Evolutionary conservation across 2,797 vertebrate genomes (phyloP), one percentile per base, ranked within the genome.

Genomic region (Pseudotriccus pelzelni): DNA sequence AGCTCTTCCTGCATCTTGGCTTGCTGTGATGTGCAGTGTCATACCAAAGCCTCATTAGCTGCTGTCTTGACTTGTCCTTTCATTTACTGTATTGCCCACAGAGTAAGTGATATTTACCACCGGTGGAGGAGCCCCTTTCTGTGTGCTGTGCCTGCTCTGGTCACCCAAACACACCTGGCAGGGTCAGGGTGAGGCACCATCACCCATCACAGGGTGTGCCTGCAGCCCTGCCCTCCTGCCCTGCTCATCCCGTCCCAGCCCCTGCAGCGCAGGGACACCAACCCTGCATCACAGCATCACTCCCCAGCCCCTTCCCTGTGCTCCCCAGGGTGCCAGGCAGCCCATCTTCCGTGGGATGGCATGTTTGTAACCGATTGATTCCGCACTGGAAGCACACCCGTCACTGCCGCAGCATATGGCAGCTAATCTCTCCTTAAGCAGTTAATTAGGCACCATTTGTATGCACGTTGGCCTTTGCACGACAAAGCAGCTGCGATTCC

Each of bases 371-470:
- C 85, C 37, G 15, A 94, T 94, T 76, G 22, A 89, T 95, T 92
- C 56, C 16, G 6, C 32, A 4, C 58, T 87, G 87, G 86, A 91
- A 96, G 89, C 74, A 43, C 94, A 93, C 75, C 80, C 89, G 90
- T 96, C 96, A 80, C 91, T 96, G 95, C 77, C 78, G 83, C 72
- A 85, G 15, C 96, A 96, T 95, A 94, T 95, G 95, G 95, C 93
- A 91, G 83, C 92, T 97, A 95, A 96, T 97, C 95, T 72, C 95
- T 95, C 95, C 93, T 96, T 94, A 94, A 95, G 95, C 84, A 90
- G 89, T 89, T 96, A 97, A 96, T 97, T 97, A 97, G 90, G 92
- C 92, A 84, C 88, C 82, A 91, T 96, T 97, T 95, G 92, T 81
- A 94, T 85, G 93, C 91, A 79, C 50, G 28, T 76, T 9, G 28